Conservation (phyloP, 2,888 invertebrate species). For the Lathronympha strigana region DNA sequence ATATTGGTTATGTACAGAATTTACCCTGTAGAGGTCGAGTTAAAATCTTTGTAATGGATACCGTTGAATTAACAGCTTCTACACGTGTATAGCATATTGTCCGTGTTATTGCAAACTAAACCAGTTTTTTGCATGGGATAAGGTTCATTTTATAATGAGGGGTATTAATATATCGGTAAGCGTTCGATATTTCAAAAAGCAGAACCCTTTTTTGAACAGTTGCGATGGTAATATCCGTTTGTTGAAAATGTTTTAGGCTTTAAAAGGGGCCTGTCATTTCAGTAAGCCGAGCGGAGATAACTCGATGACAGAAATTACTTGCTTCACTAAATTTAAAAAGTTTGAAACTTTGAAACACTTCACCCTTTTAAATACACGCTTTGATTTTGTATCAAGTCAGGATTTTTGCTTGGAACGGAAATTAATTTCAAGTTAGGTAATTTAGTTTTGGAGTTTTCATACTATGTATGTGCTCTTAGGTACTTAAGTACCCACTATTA, state of each 20-base stretch:
- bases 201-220: conserved; percentile 51
- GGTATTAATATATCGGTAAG: not conserved
- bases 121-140: not conserved
- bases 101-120: not conserved
- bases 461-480: too few relatives aligned
- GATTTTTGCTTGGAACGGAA: not conserved
- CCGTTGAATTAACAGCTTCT: not conserved
- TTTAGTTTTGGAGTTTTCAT: not conserved
- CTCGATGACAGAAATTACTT: conserved; percentile 47
- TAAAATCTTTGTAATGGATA: not conserved
- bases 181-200: conserved; percentile 8
- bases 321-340: conserved; percentile 46
- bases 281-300: conserved; percentile 46
- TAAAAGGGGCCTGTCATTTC: conserved; percentile 48
- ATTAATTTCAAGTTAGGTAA: not conserved
- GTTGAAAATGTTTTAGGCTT: conserved; percentile 54
- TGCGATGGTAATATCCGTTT: conserved; percentile 63
- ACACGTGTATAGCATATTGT: not conserved
- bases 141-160: not conserved
- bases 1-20: too few relatives aligned
- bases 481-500: too few relatives aligned
- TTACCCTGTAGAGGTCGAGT: not conserved
- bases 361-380: conserved; percentile 19
- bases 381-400: conserved; percentile 22
- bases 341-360: conserved; percentile 31